Base-by-base conservation (phyloP, 2,888 invertebrate species). In the Amphimallon solstitiale region DNA sequence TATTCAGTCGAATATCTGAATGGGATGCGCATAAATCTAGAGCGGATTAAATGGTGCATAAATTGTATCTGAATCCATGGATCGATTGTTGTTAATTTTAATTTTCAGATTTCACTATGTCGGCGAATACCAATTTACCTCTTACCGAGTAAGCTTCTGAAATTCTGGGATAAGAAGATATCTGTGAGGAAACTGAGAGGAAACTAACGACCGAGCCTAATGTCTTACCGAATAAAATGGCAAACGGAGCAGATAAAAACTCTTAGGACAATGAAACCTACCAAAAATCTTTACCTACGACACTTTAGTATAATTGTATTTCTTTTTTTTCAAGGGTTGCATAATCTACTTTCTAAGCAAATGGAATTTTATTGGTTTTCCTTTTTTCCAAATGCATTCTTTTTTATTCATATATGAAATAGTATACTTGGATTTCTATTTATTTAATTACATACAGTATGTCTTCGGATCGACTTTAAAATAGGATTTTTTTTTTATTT, bases 181-280 rank as follows among this genome's bases (percentile, higher is more conserved):
- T 56, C 56, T 40, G 40, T 21, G 14, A 29, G 29, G 29, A 29
- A 43, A 56, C 21, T 40, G 40, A 69, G 14, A 29, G 29, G 29
- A 29, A 43, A 56, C 21, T 40, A 23, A 69, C 72, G 70, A 69
- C 68, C 63, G 61, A 52, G 59, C 54, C 69, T 71, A 72, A 70
- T 70, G 69, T 70, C 67, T 67, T 67, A 65, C 67, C 65, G 69
- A 68, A 72, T 72, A 68, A 70, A 54, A 54, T 68, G 69, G 65
- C 69, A 66, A 70, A 70, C 66, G 67, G 63, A 70, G 64, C 70
- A 66, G 70, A 68, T 70, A 69, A 70, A 72, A 72, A 70, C 70
- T 21, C 56, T 56, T 56, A 56, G 40, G 56, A 56, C 40, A 56
- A 56, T 56, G 56, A 56, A 56, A 56, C 56, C 12, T 23, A 21